A percentile compares a stretch with the other conserved stretches of the same genome.
phyloP scores from a whole-genome alignment of 1,140 invertebrate species.

The Leguminivora glycinivorella region DNA sequence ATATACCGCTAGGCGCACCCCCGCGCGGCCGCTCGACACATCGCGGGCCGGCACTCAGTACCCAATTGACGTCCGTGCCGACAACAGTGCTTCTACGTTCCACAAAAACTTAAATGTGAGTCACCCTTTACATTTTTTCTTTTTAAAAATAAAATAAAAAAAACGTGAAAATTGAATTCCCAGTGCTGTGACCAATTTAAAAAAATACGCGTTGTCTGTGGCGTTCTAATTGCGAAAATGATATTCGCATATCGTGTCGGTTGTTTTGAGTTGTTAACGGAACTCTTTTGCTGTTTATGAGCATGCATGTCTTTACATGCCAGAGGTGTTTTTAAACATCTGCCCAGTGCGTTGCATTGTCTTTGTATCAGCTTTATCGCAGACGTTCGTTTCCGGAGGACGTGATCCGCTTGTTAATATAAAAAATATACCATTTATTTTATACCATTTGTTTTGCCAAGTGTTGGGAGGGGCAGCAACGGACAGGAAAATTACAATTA shows the following conservation, averaged over 20 bases:
- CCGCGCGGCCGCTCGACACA: slow-evolving; percentile 14
- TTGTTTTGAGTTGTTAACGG: slow-evolving; percentile 25
- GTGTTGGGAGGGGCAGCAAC: neutral
- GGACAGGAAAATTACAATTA: slow-evolving; percentile 11
- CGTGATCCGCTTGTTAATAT: slow-evolving; percentile 4
- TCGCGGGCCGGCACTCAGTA: slow-evolving; percentile 6
- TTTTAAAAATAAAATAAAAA: neutral
- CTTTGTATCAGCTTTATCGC: slow-evolving; percentile 19
- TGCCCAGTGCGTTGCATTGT: slow-evolving; percentile 25
- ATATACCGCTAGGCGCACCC: slow-evolving; percentile 24
- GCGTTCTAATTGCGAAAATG: neutral
- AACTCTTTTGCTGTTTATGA: slow-evolving; percentile 23
- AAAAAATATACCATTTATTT: neutral
- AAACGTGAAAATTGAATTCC: neutral
- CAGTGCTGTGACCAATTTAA: neutral
- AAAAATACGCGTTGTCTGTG: neutral
- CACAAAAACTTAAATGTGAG: slow-evolving; percentile 11
- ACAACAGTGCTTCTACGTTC: slow-evolving; percentile 16
- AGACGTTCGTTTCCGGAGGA: slow-evolving; percentile 24
- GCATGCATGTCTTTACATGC: slow-evolving; percentile 23
- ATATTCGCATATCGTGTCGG: slow-evolving; percentile 15
- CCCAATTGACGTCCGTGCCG: slow-evolving; percentile 11
- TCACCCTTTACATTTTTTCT: neutral
- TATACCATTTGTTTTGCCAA: neutral
- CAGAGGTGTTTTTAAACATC: slow-evolving; percentile 27